Base-by-base conservation (phyloP, 2,113 vertebrate genomes). In the Neofelis nebulosa region DNA sequence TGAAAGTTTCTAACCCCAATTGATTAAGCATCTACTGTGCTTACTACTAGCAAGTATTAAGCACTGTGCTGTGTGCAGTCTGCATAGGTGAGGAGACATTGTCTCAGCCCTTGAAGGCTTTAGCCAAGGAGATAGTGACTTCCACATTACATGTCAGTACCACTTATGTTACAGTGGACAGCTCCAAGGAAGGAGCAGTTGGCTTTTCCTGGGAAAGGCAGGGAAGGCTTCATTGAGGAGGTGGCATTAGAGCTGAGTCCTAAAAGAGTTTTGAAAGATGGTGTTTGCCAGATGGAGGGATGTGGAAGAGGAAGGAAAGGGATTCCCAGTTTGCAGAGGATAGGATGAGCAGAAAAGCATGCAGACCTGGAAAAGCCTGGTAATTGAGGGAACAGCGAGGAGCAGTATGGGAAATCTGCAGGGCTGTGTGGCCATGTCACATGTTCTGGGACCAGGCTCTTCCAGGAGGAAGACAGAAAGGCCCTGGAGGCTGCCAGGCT, bases 401-500 rank as follows among this genome's bases (percentile, higher is more conserved):
- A 82, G 45, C 63, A 33, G 57, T 74, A 92, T 79, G 68, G 94
- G 65, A 91, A n/a, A 61, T 86, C 96, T 78, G 52, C 85, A 94
- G 90, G 79, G 80, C 92, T 8, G 31, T 93, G 89, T 89, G 78
- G 79, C 90, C 81, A 65, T 57, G 96, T 97, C 96, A 96, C 94
- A 66, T 90, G 95, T 33, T 92, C 87, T 41, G 57, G 76, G 87
- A 93, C 91, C n/a, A 41, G 92, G 55, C 94, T 91, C 57, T 97
- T 95, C 88, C 93, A 96, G 36, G 63, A 94, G 95, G 83, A 96
- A 96, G 80, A 92, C 90, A 95, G 94, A 96, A 92, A 92, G 86
- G 57, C 27, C 82, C 68, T 0, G 63, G 92, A 96, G 92, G 92
- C 97, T 97, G 97, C 97, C 97, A 98, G 98, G 69, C 97, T 97